Evolutionary conservation across 2,113 vertebrate species (phyloP), one percentile per base, ranked within the genome.

Genomic region (Tenrec ecaudatus): DNA sequence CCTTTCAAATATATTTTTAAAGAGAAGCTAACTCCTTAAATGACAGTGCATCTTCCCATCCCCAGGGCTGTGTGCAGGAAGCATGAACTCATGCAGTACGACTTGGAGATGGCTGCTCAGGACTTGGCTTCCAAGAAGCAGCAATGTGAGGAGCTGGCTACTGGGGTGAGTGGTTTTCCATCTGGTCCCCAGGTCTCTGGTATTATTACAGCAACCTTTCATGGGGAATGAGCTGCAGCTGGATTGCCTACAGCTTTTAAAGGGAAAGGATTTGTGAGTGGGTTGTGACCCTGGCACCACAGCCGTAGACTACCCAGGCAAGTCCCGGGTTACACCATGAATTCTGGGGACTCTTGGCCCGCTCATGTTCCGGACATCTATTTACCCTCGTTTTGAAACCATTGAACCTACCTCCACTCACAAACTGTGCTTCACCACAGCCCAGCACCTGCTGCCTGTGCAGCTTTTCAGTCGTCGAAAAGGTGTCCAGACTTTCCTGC

Each of bases 31-130:
- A 12, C 91, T 68, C 43, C 29, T 43, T 94, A 84, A 0, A 0
- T 96, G 89, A 81, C 16, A 78, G 82, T 79, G 25, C 92, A 22
- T 19, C 47, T 53, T 93, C 88, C 86, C 96, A 36, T 92, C 96
- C 95, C 84, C 97, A 99, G 99, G 98, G 98, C 99, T 4, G 99
- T 99, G 90, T 99, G 99, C 97, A 98, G 98, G 96, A 99, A 99
- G 93, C 99, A 99, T 4, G 99, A 99, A 96, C 98, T 99, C 90
- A 98, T 98, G 96, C 99, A 99, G 90, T 99, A 98, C 95, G 99
- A 99, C 89, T 98, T 99, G 95, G 99, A 99, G 98, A 98, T 98
- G 97, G 98, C 98, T 40, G 98, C 98, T 27, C 98, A 99, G 95
- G 99, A 99, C 97, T 97, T 99, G 77, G 97, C 98, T 79, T 98